A percentile compares a stretch with the other conserved stretches of the same genome.
phyloP scores from a whole-genome alignment of 2,797 vertebrate species.

The Cephalopachus bancanus region DNA sequence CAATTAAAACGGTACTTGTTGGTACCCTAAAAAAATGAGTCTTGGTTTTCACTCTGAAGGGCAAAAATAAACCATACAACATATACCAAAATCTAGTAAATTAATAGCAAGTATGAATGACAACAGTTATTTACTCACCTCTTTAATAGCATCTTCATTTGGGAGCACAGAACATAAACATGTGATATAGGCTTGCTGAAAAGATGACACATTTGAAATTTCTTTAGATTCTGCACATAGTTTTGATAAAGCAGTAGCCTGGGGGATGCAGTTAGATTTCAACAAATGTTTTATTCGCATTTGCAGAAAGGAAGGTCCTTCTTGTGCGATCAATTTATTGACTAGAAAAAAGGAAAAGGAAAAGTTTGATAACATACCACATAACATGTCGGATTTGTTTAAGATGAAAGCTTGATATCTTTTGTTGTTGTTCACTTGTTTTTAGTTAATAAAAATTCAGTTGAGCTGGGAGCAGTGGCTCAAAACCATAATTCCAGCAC shows the following conservation, averaged over 20 bases:
- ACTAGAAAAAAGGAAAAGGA: slow-evolving; percentile 87
- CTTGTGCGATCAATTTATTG: slow-evolving; percentile 95
- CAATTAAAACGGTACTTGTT: slow-evolving; percentile 32
- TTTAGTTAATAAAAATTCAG: slow-evolving; percentile 57
- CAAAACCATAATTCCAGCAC: too few species aligned
- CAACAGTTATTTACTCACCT: slow-evolving; percentile 90
- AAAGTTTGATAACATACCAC: slow-evolving; percentile 66
- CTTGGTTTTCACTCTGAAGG: slow-evolving; percentile 42
- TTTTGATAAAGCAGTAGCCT: slow-evolving; percentile 96
- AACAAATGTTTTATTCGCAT: slow-evolving; percentile 98
- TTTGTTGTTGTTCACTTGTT: slow-evolving; percentile 33
- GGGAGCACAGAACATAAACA: slow-evolving; percentile 97
- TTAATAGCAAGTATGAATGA: background rate
- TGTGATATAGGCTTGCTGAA: slow-evolving; percentile 96
- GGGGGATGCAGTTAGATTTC: slow-evolving; percentile 96
- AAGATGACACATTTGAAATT: slow-evolving; percentile 94
- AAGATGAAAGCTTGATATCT: slow-evolving; percentile 4
- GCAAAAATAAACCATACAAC: slow-evolving; percentile 20
- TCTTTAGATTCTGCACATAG: slow-evolving; percentile 94
- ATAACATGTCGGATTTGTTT: slow-evolving; percentile 7
- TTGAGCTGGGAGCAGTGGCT: too few species aligned
- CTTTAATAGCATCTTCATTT: slow-evolving; percentile 97
- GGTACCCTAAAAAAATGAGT: background rate
- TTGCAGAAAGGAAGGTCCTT: slow-evolving; percentile 98
- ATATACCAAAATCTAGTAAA: slow-evolving; percentile 36